Conservation (phyloP, 1,140 invertebrate species). For the Manduca sexta region DNA sequence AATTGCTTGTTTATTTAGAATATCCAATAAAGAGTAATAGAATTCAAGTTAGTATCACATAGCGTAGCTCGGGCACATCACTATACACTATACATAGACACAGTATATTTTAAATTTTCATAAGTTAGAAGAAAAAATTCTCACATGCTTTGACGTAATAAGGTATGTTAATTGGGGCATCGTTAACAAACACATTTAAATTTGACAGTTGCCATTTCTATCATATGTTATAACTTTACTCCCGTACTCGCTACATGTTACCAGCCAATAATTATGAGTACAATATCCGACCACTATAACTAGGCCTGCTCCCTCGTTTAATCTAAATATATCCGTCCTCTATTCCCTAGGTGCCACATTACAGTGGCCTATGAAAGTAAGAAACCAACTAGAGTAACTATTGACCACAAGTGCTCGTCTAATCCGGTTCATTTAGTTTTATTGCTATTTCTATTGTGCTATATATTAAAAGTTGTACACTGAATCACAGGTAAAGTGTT, state of each 20-base stretch:
- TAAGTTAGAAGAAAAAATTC: too few species aligned
- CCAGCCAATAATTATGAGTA: not conserved
- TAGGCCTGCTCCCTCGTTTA: not conserved
- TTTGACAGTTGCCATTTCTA: too few species aligned
- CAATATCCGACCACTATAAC: conserved; percentile 3
- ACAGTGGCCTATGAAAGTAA: conserved; percentile 1
- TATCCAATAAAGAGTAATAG: not conserved
- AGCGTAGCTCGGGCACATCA: not conserved
- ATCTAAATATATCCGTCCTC: not conserved
- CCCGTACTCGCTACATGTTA: not conserved
- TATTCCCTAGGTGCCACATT: not conserved
- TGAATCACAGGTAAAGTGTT: not conserved
- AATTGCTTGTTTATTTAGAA: conserved; percentile 2
- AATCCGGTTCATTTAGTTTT: not conserved
- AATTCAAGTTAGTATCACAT: not conserved
- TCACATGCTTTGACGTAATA: too few species aligned
- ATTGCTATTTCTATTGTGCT: conserved; percentile 1
- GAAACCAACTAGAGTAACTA: too few species aligned
- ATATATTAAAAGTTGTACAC: not conserved
- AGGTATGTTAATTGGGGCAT: too few species aligned
- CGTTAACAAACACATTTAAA: too few species aligned
- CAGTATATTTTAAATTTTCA: too few species aligned
- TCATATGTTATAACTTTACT: not conserved
- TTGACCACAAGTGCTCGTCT: not conserved
- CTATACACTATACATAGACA: too few species aligned